Conservation (phyloP, 2,113 vertebrate genomes). For the Archocentrus centrarchus region DNA sequence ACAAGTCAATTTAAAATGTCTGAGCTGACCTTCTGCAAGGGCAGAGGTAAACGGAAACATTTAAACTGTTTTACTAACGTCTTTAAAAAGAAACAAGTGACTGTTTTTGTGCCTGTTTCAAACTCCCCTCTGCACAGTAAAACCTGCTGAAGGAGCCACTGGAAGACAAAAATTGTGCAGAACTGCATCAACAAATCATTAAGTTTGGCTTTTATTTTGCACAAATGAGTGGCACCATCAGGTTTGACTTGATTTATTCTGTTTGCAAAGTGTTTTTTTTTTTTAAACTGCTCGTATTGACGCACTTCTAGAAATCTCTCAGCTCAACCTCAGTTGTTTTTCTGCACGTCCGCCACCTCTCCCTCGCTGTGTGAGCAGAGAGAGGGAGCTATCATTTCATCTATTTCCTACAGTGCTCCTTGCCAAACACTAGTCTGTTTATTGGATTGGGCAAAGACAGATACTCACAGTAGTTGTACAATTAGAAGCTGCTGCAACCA, state of each 20-base stretch:
- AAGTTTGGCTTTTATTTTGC: not conserved
- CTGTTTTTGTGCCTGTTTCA: not conserved
- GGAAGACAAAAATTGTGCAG: not conserved
- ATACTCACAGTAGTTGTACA: slow-evolving; percentile 71
- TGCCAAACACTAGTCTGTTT: slow-evolving; percentile 14
- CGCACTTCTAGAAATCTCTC: not conserved
- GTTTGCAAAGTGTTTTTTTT: not conserved
- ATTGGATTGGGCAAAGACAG: slow-evolving; percentile 3
- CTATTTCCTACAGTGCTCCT: not conserved
- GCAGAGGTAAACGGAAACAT: not conserved
- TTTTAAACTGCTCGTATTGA: not conserved
- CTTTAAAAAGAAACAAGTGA: not conserved
- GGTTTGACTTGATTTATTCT: not conserved
- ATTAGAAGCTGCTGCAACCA: slow-evolving; percentile 22
- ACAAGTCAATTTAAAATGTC: slow-evolving; percentile 41
- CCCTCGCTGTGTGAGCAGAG: not conserved
- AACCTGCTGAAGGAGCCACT: not conserved
- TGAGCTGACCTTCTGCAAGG: slow-evolving; percentile 57
- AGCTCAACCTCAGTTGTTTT: not conserved
- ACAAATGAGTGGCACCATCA: not conserved
- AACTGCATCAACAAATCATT: not conserved
- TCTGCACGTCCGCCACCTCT: slow-evolving; percentile 53
- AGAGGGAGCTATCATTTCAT: not conserved
- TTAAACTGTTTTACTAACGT: not conserved
- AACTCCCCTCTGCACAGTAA: not conserved